A percentile compares a stretch with the other conserved stretches of the same genome.
These are phyloP conservation scores for Liparis tanakae DNA, from an alignment of 2,797 vertebrate species.

Conservation along the genomic window DNA sequence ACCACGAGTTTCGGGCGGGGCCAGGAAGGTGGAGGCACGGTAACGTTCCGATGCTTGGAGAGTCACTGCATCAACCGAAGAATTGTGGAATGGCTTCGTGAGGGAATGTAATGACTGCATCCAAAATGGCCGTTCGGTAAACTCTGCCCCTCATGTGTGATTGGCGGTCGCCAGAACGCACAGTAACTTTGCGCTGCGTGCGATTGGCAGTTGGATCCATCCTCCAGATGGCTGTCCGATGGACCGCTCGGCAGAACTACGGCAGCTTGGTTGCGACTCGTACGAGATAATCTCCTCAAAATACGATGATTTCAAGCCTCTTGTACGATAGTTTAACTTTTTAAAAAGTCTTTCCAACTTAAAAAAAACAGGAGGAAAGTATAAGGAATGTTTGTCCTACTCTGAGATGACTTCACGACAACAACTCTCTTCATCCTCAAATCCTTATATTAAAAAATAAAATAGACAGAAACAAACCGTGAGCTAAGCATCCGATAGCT, in stretches of 20 bases:
- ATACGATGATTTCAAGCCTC: background rate
- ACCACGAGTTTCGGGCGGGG: slow-evolving; percentile 2
- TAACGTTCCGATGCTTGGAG: slow-evolving; percentile 20
- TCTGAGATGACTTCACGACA: background rate
- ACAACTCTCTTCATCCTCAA: no score
- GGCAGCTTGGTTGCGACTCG: background rate
- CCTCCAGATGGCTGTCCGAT: no score
- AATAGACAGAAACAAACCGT: no score
- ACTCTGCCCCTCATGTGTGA: background rate
- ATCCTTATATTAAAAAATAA: no score
- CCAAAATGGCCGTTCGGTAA: background rate
- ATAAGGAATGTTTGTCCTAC: background rate
- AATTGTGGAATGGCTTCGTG: background rate
- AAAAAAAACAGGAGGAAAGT: background rate
- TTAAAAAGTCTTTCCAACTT: slow-evolving; percentile 1
- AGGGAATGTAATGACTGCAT: slow-evolving; percentile 10
- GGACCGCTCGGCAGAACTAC: background rate
- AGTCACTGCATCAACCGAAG: slow-evolving; percentile 11
- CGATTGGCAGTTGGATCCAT: no score
- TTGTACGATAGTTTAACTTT: background rate
- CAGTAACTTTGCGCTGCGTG: background rate
- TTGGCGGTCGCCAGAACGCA: background rate
- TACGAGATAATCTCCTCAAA: no score
- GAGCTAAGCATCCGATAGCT: no score
- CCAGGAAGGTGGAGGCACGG: slow-evolving; percentile 42